phyloP scores from a whole-genome alignment of 2,113 vertebrate genomes.

The Muntiacus muntjak region DNA sequence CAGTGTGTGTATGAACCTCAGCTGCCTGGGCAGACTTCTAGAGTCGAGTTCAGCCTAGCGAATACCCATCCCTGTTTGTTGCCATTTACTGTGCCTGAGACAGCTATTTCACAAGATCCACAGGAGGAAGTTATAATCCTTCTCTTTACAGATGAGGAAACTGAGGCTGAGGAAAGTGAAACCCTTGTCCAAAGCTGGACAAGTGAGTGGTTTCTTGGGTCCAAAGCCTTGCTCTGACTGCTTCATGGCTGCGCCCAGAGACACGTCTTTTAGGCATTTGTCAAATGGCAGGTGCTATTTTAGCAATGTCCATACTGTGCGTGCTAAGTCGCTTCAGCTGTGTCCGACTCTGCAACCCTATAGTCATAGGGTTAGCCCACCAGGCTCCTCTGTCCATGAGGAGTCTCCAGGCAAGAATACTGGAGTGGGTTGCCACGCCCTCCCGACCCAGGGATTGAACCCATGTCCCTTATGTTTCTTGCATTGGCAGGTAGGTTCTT shows the following conservation, averaged over 20 bases:
- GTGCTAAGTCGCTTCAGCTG: not conserved
- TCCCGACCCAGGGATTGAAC: not conserved
- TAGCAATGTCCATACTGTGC: not conserved
- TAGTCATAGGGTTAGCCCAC: not conserved
- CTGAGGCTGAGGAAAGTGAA: not conserved
- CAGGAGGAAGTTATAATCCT: not conserved
- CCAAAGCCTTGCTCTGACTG: not conserved
- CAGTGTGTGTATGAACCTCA: not conserved
- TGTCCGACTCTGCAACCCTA: not conserved
- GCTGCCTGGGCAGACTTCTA: not conserved
- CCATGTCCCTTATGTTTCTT: not conserved
- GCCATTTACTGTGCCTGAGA: not conserved
- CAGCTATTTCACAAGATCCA: not conserved
- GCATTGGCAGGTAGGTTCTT: not conserved
- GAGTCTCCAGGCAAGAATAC: not conserved
- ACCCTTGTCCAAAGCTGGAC: not conserved
- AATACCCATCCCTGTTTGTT: no score
- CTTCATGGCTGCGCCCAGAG: not conserved
- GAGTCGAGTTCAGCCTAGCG: not conserved
- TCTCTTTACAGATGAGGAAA: not conserved
- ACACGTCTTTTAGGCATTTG: not conserved
- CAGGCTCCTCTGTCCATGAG: not conserved
- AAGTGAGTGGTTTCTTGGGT: not conserved
- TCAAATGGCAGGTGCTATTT: not conserved
- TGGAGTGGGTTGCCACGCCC: not conserved